Percentiles rank a stretch among this genome's conserved stretches.
Evolutionary conservation across 1,140 invertebrate genomes (phyloP).

Genomic region (Drosophila repletoides): DNA sequence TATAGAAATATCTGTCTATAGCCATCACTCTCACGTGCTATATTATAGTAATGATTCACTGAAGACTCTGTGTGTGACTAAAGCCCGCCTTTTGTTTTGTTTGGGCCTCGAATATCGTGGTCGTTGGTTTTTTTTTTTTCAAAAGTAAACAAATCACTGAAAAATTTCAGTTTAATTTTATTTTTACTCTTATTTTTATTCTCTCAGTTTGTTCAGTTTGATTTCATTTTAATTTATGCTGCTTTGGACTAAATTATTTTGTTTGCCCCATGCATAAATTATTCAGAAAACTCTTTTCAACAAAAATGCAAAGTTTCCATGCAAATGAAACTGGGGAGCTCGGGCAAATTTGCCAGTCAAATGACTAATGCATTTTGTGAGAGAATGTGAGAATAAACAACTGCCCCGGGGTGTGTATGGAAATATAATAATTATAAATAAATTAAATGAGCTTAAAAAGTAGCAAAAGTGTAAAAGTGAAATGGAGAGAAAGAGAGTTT

Average conservation of each 20-base stretch:
- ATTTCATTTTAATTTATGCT: constrained; percentile 5
- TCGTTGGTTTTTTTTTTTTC: not conserved
- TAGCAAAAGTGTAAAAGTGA: not conserved
- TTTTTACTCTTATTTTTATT: not conserved
- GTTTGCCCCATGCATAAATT: constrained; percentile 41
- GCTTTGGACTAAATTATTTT: constrained; percentile 2
- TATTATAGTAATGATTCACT: constrained; percentile 49
- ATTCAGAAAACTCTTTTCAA: too few species aligned
- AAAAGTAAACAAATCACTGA: constrained; percentile 6
- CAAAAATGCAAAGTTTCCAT: constrained; percentile 19
- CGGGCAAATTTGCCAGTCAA: constrained; percentile 29
- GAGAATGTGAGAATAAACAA: constrained; percentile 20
- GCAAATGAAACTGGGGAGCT: constrained; percentile 22
- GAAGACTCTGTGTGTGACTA: not conserved
- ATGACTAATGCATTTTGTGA: constrained; percentile 36
- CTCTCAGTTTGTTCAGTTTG: too few species aligned
- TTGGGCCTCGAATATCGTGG: not conserved
- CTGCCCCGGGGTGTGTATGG: constrained; percentile 35
- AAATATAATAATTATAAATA: constrained; percentile 44
- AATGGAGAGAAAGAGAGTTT: not conserved
- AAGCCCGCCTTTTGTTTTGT: constrained; percentile 16
- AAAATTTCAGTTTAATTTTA: not conserved
- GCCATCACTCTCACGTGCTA: constrained; percentile 44
- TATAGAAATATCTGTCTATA: constrained; percentile 25
- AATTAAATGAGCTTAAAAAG: constrained; percentile 35